These are phyloP conservation scores for Pseudorectes ferrugineus DNA, from an alignment of 2,113 vertebrate species.

Conservation along the genomic window DNA sequence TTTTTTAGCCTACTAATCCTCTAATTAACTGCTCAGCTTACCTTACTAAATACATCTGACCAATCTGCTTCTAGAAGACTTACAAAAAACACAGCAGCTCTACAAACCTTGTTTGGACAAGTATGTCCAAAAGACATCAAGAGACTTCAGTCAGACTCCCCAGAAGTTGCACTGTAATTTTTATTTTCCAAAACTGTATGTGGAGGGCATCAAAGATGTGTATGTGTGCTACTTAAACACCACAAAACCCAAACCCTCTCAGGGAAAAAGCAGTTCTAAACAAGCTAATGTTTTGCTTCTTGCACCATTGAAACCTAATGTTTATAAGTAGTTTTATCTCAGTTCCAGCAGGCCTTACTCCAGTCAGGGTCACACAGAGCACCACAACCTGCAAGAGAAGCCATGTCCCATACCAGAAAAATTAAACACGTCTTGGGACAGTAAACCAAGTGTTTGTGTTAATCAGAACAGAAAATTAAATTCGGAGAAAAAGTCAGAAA, in stretches of 20 bases:
- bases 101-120: neutral
- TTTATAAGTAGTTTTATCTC: neutral
- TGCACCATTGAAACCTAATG: neutral
- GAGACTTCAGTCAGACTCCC: neutral
- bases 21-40: conserved; percentile 19
- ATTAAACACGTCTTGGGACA: neutral
- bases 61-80: neutral
- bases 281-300: neutral
- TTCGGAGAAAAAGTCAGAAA: neutral
- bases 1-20: conserved; percentile 19
- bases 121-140: neutral
- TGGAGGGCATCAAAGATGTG: neutral
- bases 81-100: neutral
- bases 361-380: neutral
- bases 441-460: neutral
- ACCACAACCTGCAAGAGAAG: neutral
- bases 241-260: neutral
- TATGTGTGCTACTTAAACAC: neutral
- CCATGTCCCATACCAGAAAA: neutral
- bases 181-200: neutral
- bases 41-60: neutral
- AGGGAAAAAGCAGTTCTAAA: neutral
- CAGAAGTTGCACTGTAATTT: neutral
- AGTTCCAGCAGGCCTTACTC: neutral
- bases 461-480: neutral